Conservation (phyloP, 2,888 invertebrate genomes). For the Heterodera filipjevi region DNA sequence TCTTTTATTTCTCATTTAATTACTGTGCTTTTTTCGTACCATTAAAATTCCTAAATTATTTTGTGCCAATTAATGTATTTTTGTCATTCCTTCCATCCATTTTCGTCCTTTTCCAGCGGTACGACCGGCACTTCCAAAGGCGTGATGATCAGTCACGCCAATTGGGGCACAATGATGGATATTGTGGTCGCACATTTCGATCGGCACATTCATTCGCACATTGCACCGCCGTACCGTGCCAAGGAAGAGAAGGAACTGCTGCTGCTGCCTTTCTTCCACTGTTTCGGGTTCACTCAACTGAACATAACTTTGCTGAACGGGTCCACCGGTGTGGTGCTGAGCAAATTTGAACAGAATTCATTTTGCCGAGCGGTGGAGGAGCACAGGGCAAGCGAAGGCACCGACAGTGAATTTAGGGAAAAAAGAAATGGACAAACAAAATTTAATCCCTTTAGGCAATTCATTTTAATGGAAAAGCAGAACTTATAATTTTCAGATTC, state of each 20-base stretch:
- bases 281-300: conserved; percentile 44
- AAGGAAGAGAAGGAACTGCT: conserved; percentile 48
- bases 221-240: conserved; percentile 34
- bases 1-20: too few species aligned
- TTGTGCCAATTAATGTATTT: too few species aligned
- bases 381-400: conserved; percentile 38
- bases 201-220: conserved; percentile 28
- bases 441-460: too few species aligned
- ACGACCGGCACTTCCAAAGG: conserved; percentile 62
- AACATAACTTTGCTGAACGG: conserved; percentile 41
- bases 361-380: conserved; percentile 40
- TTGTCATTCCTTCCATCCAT: not conserved
- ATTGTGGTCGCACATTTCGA: conserved; percentile 37
- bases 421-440: not conserved
- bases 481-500: conserved; percentile 35
- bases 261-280: conserved; percentile 56
- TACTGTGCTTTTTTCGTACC: too few species aligned
- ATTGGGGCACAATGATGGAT: conserved; percentile 53
- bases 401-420: not conserved
- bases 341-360: conserved; percentile 40
- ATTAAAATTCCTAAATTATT: too few species aligned
- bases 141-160: conserved; percentile 57
- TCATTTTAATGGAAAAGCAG: conserved; percentile 8
- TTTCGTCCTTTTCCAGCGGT: conserved; percentile 42
- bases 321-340: conserved; percentile 38